Conservation (phyloP, 2,797 vertebrate genomes). For the Argentina silus region DNA sequence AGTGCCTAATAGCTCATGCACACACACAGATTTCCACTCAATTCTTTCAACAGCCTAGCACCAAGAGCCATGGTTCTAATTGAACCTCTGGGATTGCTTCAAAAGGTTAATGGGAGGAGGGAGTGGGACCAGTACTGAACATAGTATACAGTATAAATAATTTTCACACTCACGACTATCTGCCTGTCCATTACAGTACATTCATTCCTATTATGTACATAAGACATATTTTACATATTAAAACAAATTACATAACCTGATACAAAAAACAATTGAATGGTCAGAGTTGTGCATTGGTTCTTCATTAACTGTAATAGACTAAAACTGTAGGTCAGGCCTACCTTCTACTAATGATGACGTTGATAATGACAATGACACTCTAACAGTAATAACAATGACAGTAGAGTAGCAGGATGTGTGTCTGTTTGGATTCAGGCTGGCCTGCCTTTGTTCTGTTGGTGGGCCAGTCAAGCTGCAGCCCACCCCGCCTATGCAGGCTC, state of each 20-base stretch:
- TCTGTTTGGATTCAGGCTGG: conserved; percentile 52
- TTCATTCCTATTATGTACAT: background rate
- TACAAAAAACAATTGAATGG: background rate
- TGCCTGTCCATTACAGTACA: background rate
- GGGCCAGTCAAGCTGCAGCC: conserved; percentile 51
- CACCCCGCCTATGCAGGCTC: conserved; percentile 57
- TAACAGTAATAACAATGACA: background rate
- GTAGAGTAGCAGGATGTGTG: conserved; percentile 30
- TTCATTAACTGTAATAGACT: too few species aligned
- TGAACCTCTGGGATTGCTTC: background rate
- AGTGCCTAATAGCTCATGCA: background rate
- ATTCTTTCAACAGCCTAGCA: background rate
- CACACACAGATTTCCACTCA: background rate
- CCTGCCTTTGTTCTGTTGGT: conserved; percentile 58
- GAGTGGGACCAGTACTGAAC: background rate
- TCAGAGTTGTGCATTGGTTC: background rate
- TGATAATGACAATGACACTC: conserved; percentile 1
- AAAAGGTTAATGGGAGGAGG: background rate
- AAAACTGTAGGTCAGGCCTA: too few species aligned
- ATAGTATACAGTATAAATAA: background rate
- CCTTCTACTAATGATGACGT: background rate
- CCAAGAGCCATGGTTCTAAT: background rate
- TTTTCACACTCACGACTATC: background rate
- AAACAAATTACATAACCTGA: too few species aligned
- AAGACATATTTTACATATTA: background rate